Evolutionary conservation across 2,888 invertebrate genomes (phyloP).

Genomic region (Agrypnus murinus): DNA sequence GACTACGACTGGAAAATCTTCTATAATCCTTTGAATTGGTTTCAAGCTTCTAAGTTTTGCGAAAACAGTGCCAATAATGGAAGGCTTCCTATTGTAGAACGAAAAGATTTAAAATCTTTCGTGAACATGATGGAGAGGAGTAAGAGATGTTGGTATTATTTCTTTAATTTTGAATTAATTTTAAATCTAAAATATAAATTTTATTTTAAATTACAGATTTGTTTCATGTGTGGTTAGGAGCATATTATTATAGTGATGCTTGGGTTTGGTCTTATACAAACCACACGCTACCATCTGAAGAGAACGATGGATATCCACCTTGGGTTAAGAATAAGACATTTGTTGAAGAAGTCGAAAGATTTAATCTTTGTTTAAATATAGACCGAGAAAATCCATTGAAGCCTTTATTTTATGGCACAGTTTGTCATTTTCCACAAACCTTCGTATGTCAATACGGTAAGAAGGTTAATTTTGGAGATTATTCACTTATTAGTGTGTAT

Average conservation of each 20-base stretch:
- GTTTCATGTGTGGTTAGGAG: slow-evolving; percentile 27
- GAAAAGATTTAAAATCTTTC: slow-evolving; percentile 21
- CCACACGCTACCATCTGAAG: neutral
- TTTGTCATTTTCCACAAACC: slow-evolving; percentile 3
- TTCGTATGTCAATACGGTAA: slow-evolving; percentile 31
- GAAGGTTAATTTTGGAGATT: no score
- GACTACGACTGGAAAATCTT: slow-evolving; percentile 26
- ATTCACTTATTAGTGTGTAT: no score
- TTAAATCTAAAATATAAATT: neutral
- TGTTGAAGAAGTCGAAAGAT: neutral
- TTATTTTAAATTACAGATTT: slow-evolving; percentile 7
- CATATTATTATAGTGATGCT: neutral
- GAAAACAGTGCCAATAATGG: neutral
- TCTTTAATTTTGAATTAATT: neutral
- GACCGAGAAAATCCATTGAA: slow-evolving; percentile 20
- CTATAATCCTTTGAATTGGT: slow-evolving; percentile 9
- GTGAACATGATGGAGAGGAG: slow-evolving; percentile 20
- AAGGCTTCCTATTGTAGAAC: slow-evolving; percentile 24
- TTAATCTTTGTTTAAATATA: slow-evolving; percentile 12
- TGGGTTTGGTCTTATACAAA: slow-evolving; percentile 29
- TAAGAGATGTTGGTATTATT: neutral
- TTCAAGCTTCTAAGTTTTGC: neutral
- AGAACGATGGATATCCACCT: slow-evolving; percentile 20
- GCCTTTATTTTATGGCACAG: slow-evolving; percentile 11
- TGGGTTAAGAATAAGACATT: slow-evolving; percentile 28